Evolutionary conservation across 2,888 invertebrate genomes (phyloP).

Genomic region (Lasioglossum figueresi): DNA sequence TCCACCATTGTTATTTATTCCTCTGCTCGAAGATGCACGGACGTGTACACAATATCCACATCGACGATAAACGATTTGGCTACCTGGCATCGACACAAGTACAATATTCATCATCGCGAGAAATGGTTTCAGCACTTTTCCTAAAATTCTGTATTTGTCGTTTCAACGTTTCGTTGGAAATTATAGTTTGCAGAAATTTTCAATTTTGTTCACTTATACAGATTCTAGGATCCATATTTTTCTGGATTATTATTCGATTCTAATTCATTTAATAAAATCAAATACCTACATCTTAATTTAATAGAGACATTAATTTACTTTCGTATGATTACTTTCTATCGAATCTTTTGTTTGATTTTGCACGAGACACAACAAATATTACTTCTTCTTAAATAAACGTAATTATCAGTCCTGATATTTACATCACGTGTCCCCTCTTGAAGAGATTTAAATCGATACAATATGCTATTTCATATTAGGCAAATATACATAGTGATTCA

Average conservation of each 20-base stretch:
- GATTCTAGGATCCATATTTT: neutral
- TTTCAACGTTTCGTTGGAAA: neutral
- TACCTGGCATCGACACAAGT: conserved; percentile 50
- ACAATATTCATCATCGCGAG: conserved; percentile 29
- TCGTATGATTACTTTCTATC: neutral
- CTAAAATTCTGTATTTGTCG: neutral
- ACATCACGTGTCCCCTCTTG: neutral
- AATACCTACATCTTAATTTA: neutral
- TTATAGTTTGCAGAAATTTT: neutral
- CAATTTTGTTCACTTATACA: neutral
- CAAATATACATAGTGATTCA: too few relatives aligned
- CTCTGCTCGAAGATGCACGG: conserved; percentile 47
- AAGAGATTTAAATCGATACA: too few relatives aligned
- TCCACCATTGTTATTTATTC: conserved; percentile 60
- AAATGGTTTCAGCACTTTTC: neutral
- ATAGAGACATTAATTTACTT: neutral
- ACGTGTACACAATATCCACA: conserved; percentile 43
- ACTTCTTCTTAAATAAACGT: neutral
- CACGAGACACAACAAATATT: neutral
- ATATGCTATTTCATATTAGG: too few relatives aligned
- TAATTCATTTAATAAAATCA: neutral
- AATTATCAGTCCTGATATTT: neutral
- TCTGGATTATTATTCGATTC: neutral
- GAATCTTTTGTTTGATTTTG: neutral
- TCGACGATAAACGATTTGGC: conserved; percentile 46